These are phyloP conservation scores for Gastrophysa polygoni DNA, from an alignment of 2,888 invertebrate genomes.

Conservation along the genomic window DNA sequence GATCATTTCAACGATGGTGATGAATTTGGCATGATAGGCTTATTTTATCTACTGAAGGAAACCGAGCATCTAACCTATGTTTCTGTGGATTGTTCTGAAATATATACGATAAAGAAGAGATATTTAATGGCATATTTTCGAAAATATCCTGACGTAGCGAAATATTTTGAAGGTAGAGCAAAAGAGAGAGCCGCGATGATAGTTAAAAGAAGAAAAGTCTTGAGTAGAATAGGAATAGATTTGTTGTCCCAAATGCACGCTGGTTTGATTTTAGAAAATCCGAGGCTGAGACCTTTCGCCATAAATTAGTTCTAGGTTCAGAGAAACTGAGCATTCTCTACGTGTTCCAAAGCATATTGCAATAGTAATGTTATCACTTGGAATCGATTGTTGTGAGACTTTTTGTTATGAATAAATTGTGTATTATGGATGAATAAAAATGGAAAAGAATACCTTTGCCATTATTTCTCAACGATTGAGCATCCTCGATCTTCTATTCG, in stretches of 20 bases:
- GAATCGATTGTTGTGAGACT: too few relatives aligned
- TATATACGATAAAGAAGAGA: background rate
- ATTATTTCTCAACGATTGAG: too few relatives aligned
- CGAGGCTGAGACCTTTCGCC: background rate
- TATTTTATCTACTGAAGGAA: background rate
- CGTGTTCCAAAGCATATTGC: too few relatives aligned
- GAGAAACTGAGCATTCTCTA: too few relatives aligned
- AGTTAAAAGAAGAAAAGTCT: background rate
- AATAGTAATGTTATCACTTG: too few relatives aligned
- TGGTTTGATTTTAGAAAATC: background rate
- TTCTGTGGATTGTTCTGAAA: background rate
- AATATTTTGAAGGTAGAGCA: background rate
- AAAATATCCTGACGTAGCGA: background rate
- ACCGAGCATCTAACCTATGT: background rate
- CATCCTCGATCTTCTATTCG: too few relatives aligned
- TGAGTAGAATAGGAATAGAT: background rate
- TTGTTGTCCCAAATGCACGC: background rate
- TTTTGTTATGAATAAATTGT: too few relatives aligned
- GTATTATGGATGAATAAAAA: too few relatives aligned
- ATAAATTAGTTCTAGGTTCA: background rate
- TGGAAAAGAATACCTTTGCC: too few relatives aligned
- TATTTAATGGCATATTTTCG: background rate
- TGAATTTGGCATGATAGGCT: conserved; percentile 5
- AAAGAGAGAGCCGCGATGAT: background rate
- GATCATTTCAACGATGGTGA: conserved; percentile 24